These are phyloP conservation scores for Gephyroberyx darwinii DNA, from an alignment of 2,797 vertebrate genomes.

Conservation along the genomic window DNA sequence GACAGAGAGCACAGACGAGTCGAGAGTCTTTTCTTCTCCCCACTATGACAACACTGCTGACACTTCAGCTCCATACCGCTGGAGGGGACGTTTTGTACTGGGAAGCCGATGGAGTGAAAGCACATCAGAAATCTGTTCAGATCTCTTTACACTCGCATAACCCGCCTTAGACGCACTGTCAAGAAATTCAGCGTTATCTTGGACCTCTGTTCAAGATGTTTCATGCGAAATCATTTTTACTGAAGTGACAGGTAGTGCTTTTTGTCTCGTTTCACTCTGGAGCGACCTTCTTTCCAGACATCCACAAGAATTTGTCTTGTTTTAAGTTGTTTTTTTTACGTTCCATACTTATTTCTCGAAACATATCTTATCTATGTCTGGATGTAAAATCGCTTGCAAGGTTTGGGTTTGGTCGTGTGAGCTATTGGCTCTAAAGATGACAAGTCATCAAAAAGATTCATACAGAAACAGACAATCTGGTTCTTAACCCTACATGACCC, in stretches of 20 bases:
- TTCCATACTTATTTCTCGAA: background rate
- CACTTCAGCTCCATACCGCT: conserved; percentile 42
- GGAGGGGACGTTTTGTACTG: conserved; percentile 46
- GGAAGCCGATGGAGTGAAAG: conserved; percentile 51
- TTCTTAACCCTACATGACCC: conserved; percentile 2
- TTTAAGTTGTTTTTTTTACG: background rate
- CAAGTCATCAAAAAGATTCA: conserved; percentile 13
- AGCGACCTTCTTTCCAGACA: background rate
- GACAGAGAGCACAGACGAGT: conserved; percentile 1
- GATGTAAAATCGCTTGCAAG: background rate
- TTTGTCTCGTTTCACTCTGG: background rate
- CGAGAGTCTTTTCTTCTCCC: conserved; percentile 41
- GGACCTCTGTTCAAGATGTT: background rate
- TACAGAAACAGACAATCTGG: conserved; percentile 4
- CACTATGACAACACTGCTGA: conserved; percentile 42
- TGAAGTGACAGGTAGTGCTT: background rate
- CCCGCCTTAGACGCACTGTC: background rate
- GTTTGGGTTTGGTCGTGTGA: background rate
- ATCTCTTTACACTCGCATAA: conserved; percentile 22
- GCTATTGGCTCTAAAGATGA: conserved; percentile 31
- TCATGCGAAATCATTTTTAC: background rate
- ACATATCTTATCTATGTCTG: background rate
- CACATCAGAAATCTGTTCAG: conserved; percentile 32
- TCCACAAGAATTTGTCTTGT: background rate
- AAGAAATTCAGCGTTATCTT: background rate